Percentiles rank a stretch among this genome's conserved stretches.
phyloP scores from a whole-genome alignment of 2,113 vertebrate species.

The Axis porcinus region DNA sequence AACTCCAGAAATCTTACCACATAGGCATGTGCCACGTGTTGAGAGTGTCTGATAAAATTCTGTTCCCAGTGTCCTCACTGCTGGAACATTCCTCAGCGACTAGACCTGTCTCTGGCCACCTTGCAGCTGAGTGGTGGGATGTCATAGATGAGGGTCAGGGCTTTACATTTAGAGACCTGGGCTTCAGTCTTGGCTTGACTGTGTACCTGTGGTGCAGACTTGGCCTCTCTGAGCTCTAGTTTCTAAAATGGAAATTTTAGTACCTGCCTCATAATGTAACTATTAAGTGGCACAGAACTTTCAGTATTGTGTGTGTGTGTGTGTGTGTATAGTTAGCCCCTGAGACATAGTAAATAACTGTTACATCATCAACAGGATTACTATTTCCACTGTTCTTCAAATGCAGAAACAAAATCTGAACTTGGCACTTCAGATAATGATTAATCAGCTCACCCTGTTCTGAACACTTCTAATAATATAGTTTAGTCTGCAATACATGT shows the following conservation, averaged over 20 bases:
- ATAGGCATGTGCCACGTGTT: fast-evolving
- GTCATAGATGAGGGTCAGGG: background rate
- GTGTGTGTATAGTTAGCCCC: background rate
- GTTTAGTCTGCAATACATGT: background rate
- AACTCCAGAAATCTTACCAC: background rate
- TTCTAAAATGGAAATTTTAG: background rate
- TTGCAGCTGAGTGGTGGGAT: background rate
- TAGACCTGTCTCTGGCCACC: background rate
- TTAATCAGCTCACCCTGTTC: background rate
- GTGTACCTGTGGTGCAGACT: background rate
- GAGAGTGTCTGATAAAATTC: background rate
- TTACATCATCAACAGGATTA: background rate
- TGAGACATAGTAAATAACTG: background rate
- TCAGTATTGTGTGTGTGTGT: background rate
- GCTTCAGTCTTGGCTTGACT: background rate
- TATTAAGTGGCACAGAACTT: background rate
- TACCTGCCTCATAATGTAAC: background rate
- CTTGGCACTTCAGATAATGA: background rate
- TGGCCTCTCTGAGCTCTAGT: background rate
- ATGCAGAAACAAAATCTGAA: background rate
- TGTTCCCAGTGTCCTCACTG: background rate
- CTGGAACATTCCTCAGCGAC: background rate
- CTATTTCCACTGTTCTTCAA: background rate
- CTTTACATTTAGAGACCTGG: background rate
- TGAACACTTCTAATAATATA: background rate